Evolutionary conservation across 2,113 vertebrate genomes (phyloP).

Genomic region (Hippocampus mohnikei): DNA sequence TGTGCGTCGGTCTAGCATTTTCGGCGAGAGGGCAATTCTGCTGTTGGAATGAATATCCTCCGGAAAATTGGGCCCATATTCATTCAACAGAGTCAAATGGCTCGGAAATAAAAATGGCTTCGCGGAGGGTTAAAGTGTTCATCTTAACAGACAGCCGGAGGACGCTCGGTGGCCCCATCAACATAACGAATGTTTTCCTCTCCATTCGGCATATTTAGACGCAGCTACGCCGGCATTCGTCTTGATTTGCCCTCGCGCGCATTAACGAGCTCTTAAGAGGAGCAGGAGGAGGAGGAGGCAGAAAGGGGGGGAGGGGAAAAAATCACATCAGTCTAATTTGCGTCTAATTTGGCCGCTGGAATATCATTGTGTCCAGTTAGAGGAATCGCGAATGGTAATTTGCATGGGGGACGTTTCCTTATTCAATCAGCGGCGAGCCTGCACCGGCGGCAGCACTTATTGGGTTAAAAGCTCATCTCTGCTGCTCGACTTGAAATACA

Average conservation of each 20-base stretch:
- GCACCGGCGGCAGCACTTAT: slow-evolving; percentile 78
- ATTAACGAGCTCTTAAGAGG: slow-evolving; percentile 62
- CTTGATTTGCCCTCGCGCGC: slow-evolving; percentile 50
- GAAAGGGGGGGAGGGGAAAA: slow-evolving; percentile 39
- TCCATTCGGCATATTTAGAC: slow-evolving; percentile 49
- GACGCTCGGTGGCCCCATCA: slow-evolving; percentile 26
- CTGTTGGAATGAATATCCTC: background rate
- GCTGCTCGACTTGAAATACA: slow-evolving; percentile 80
- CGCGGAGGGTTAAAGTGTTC: slow-evolving; percentile 47
- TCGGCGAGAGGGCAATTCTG: background rate
- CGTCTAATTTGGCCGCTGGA: slow-evolving; percentile 78
- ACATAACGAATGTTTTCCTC: slow-evolving; percentile 31
- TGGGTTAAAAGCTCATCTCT: slow-evolving; percentile 82
- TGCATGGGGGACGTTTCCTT: slow-evolving; percentile 81
- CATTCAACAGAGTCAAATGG: background rate
- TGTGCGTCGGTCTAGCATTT: background rate
- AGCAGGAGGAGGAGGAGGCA: slow-evolving; percentile 34
- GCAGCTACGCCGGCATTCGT: slow-evolving; percentile 38
- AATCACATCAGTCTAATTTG: slow-evolving; percentile 76
- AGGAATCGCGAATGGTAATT: slow-evolving; percentile 82
- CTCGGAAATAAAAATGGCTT: background rate
- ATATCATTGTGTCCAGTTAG: slow-evolving; percentile 82
- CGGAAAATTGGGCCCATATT: background rate
- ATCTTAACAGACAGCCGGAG: slow-evolving; percentile 52
- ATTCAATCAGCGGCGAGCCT: slow-evolving; percentile 78